These are phyloP conservation scores for Rhabdophis nuchalis DNA, from an alignment of 2,797 vertebrate genomes.

Conservation along the genomic window DNA sequence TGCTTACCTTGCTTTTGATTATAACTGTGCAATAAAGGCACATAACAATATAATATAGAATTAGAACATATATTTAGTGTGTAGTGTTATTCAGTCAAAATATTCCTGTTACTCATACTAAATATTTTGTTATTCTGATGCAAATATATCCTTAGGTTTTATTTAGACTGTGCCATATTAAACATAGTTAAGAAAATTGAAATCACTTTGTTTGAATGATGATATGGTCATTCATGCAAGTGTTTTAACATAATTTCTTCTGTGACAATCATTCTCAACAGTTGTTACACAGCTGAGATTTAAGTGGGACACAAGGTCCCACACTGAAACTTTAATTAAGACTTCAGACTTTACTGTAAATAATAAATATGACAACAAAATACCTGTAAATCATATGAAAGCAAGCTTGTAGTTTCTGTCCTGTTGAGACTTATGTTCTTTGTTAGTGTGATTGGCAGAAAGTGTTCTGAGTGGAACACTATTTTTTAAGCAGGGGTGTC, in stretches of 20 bases:
- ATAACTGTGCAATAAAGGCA: constrained; percentile 23
- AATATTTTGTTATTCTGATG: constrained; percentile 13
- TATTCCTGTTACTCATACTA: not conserved
- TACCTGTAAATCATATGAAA: not conserved
- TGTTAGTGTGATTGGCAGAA: not conserved
- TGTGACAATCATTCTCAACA: not conserved
- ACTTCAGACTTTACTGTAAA: not conserved
- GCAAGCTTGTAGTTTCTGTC: not conserved
- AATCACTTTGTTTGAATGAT: not conserved
- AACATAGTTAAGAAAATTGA: not conserved
- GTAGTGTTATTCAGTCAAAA: not conserved
- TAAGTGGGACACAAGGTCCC: not conserved
- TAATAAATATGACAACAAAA: not conserved
- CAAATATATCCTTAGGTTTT: constrained; percentile 20
- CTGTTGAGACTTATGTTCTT: not conserved
- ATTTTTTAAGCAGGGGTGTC: no score
- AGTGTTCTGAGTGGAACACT: not conserved
- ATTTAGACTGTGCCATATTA: not conserved
- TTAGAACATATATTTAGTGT: constrained; percentile 15
- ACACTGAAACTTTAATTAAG: not conserved
- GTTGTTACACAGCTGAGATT: not conserved
- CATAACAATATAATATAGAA: not conserved
- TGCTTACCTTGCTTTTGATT: constrained; percentile 12
- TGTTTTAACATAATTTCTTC: not conserved
- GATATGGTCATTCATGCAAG: not conserved